These are phyloP conservation scores for Apistogramma diplotaenia DNA, from an alignment of 2,113 vertebrate species.

Conservation along the genomic window DNA sequence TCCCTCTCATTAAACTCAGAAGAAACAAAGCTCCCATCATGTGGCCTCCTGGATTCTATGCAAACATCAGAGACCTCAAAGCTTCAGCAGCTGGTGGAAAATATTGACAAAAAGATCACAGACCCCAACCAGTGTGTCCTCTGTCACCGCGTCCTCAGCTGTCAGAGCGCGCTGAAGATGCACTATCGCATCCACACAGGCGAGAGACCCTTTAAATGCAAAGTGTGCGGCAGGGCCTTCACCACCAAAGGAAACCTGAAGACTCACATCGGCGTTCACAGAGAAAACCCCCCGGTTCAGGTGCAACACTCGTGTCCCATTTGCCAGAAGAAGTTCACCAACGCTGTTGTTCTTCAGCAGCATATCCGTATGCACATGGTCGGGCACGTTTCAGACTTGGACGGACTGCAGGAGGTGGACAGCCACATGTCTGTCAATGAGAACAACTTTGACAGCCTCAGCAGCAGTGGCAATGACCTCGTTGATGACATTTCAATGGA, in stretches of 20 bases:
- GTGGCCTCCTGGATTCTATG: conserved; percentile 87
- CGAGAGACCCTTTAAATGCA: conserved; percentile 96
- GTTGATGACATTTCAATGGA: conserved; percentile 90
- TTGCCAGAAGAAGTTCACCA: conserved; percentile 99
- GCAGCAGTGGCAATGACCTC: conserved; percentile 84
- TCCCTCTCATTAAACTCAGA: conserved; percentile 77
- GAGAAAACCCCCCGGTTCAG: conserved; percentile 88
- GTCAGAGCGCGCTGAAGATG: conserved; percentile 98
- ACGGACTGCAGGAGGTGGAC: conserved; percentile 84
- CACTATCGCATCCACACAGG: conserved; percentile 97
- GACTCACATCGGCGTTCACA: conserved; percentile 93
- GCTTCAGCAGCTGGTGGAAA: conserved; percentile 96
- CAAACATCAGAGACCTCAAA: conserved; percentile 98
- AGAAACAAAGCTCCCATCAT: conserved; percentile 82
- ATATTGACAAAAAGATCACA: conserved; percentile 95
- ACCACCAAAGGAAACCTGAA: conserved; percentile 99
- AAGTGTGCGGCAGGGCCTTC: conserved; percentile 94
- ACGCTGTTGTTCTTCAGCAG: conserved; percentile 94
- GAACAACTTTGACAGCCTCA: conserved; percentile 82
- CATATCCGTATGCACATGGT: conserved; percentile 99
- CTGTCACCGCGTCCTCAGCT: conserved; percentile 95
- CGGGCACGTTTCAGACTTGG: conserved; percentile 89
- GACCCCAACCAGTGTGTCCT: conserved; percentile 95
- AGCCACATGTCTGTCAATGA: conserved; percentile 79
- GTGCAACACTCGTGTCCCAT: conserved; percentile 97